These are phyloP conservation scores for Podilymbus podiceps DNA, from an alignment of 2,113 vertebrate species.

Conservation along the genomic window DNA sequence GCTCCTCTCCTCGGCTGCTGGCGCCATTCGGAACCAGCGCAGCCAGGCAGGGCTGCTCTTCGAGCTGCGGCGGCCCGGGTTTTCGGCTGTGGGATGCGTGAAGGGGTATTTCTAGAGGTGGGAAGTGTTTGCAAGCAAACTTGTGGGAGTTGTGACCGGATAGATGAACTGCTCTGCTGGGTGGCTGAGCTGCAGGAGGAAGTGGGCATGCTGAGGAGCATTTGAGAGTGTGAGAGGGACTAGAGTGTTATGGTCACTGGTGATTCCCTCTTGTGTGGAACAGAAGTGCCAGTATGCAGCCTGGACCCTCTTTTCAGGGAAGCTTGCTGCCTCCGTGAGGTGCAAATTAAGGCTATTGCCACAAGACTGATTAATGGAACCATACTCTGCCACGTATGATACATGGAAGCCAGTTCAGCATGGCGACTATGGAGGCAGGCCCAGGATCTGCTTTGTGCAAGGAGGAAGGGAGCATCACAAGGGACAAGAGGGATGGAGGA, in stretches of 20 bases:
- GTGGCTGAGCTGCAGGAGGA: neutral
- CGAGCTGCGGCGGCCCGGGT: neutral
- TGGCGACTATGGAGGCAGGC: neutral
- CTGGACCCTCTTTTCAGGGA: too few species aligned
- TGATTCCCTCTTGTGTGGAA: too few species aligned
- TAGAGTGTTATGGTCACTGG: too few species aligned
- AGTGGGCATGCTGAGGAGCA: neutral
- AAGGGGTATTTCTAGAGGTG: neutral
- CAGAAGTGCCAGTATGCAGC: too few species aligned
- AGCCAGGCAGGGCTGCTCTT: neutral
- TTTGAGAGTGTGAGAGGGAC: neutral
- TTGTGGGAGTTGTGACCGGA: neutral
- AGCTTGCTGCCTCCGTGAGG: too few species aligned
- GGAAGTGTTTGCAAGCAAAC: neutral
- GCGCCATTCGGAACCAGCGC: neutral
- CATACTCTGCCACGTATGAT: neutral
- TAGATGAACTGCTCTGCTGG: neutral
- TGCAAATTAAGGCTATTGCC: too few species aligned
- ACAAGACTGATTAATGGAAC: neutral
- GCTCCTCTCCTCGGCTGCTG: neutral
- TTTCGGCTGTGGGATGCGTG: neutral
- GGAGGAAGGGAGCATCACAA: neutral
- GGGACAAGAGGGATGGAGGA: neutral
- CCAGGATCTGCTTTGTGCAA: neutral
- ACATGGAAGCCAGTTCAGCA: neutral